Base-by-base conservation (phyloP, 2,888 invertebrate species). In the Syrista parreyssii region DNA sequence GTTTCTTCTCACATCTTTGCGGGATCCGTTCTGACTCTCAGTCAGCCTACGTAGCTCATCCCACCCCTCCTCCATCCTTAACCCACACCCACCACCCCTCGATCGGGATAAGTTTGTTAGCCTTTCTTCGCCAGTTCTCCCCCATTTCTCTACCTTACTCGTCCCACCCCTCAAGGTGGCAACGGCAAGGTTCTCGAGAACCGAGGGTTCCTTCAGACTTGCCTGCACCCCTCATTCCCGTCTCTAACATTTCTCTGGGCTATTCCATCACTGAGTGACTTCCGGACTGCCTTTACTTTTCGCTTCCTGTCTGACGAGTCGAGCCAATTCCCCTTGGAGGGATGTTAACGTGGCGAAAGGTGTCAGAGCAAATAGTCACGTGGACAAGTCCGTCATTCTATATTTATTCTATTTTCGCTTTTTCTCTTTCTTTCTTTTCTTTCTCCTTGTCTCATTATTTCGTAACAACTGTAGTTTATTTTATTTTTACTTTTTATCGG, bases 31-130 rank as follows among this genome's bases (percentile, higher is more conserved):
- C 78, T 77, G 73, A 55, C 75, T 76, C 72, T 33, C 68, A 68
- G 68, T 31, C 33, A 30, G 30, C 68, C 73, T 68, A 73, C 81
- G 82, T 82, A 82, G 77, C 78, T 82, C 84, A 81, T 81, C 31
- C 71, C 69, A 6, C n/a, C n/a, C 68, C 69, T 3, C 31, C 31
- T 2, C 23, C 30, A 12, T 12, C 71, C 71, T 30, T 31, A 71
- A 31, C 31, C 31, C 23, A 23, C 23, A 75, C 77, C 76, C 72
- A 78, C 83, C 82, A 83, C 84, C 84, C 85, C 83, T 82, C 80
- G 80, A 83, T 80, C 79, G 83, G 83, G 84, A 85, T 89, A 88
- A 89, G 88, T 89, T 89, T 86, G 89, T 89, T 88, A 89, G 86
- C 75, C 80, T 79, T 55, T 55, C 55, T 9, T 55, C 23, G 55